A percentile compares a stretch with the other conserved stretches of the same genome.
These are phyloP conservation scores for Cygnus buccinator DNA, from an alignment of 2,113 vertebrate species.

Conservation along the genomic window DNA sequence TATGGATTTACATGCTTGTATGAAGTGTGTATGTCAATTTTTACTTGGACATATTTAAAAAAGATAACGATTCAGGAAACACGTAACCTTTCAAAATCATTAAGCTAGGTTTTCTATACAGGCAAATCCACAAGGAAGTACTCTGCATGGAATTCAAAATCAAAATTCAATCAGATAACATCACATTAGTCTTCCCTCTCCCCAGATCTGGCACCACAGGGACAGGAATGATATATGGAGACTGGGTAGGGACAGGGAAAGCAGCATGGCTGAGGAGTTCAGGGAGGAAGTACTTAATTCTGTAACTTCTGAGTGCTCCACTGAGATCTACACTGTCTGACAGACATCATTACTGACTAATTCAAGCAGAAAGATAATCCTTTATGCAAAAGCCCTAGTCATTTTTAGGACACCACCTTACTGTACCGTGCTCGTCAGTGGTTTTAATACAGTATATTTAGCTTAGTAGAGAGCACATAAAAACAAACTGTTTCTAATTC, in stretches of 20 bases:
- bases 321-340: not conserved
- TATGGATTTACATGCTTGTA: not conserved
- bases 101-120: not conserved
- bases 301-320: not conserved
- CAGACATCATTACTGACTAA: not conserved
- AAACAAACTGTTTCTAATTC: not conserved
- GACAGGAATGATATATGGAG: not conserved
- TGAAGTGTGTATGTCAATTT: not conserved
- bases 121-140: not conserved
- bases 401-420: conserved; percentile 8
- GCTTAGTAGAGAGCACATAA: not conserved
- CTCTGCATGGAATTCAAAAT: not conserved
- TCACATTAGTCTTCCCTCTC: not conserved
- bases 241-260: not conserved
- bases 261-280: not conserved
- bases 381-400: not conserved
- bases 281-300: not conserved
- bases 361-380: not conserved
- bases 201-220: rapidly evolving
- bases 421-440: not conserved
- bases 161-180: not conserved
- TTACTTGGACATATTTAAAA: not conserved
- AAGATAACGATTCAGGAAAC: not conserved
- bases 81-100: not conserved
- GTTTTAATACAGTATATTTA: not conserved